These are phyloP conservation scores for Drosophila nikananu DNA, from an alignment of 1,140 invertebrate species.

Conservation along the genomic window DNA sequence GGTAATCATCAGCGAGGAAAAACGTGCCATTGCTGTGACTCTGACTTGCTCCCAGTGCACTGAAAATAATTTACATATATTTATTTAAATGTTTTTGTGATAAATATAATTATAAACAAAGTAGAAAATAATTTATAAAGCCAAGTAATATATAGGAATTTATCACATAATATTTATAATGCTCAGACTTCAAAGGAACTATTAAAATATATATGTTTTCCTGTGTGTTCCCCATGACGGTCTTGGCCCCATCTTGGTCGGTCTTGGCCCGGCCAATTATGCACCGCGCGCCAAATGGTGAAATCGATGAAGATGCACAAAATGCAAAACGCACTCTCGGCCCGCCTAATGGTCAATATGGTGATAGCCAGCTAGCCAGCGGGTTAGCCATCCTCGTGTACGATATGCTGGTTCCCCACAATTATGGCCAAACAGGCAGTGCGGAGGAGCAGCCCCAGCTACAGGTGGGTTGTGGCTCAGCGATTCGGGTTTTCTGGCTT, in stretches of 20 bases:
- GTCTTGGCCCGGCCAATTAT: constrained; percentile 74
- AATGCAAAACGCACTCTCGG: constrained; percentile 79
- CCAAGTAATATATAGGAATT: not conserved
- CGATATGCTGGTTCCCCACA: constrained; percentile 73
- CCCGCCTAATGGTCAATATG: constrained; percentile 78
- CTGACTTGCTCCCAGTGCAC: constrained; percentile 13
- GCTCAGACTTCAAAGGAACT: not conserved
- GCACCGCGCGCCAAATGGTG: constrained; percentile 78
- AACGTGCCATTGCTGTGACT: constrained; percentile 38
- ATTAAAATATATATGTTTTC: not conserved
- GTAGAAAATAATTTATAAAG: not conserved
- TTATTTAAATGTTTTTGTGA: not conserved
- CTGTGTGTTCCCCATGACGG: constrained; percentile 17
- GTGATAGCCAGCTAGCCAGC: constrained; percentile 58
- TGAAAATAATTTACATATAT: not conserved
- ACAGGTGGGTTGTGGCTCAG: constrained; percentile 65
- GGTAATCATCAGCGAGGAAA: constrained; percentile 68
- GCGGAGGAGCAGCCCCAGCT: constrained; percentile 32
- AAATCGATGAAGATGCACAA: constrained; percentile 83
- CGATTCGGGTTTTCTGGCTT: constrained; percentile 23
- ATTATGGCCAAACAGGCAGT: constrained; percentile 73
- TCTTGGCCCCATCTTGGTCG: constrained; percentile 22
- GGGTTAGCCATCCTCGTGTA: constrained; percentile 29
- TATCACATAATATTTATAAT: not conserved
- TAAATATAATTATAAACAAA: no score